Evolutionary conservation across 2,113 vertebrate genomes (phyloP), one percentile per base, ranked within the genome.

Genomic region (Pelecanoides urinatrix): DNA sequence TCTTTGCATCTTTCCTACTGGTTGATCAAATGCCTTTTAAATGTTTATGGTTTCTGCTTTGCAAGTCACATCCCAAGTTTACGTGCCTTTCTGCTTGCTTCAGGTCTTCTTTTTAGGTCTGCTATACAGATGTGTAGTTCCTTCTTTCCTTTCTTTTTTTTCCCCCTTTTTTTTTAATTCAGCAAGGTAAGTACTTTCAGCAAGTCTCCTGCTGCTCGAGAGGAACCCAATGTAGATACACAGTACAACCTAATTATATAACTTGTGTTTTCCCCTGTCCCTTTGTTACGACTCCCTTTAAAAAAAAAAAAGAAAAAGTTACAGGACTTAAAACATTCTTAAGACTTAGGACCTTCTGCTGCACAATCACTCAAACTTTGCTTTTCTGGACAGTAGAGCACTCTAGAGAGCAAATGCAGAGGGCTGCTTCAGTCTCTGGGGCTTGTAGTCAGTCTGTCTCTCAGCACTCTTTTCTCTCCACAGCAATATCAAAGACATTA

Each of bases 401-500:
- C 53, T 68, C 36, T 44, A 70, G 71, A 59, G 45, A 27, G 32
- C 53, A 34, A 25, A 9, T 5, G 61, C 26, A 58, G 56, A 44
- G 36, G 15, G 23, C 23, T 70, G 36, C 34, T 18, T 26, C 47
- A 4, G 25, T 38, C 38, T 19, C 38, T 30, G 49, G 79, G 63
- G 16, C 40, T 26, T 71, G 42, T 30, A 10, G 11, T 26, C 49
- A 73, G 36, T 6, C 26, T 36, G 9, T 15, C 61, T 36, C 84
- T 22, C 49, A 34, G 42, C 21, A 7, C 58, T 36, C 92, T 53
- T 67, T 67, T 97, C 90, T 92, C 88, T 96, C 95, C 65, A 66
- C 96, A 99, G 99, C 83, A 98, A 99, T 77, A 96, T 97, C 91
- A 99, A 99, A 97, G 99, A 99, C 58, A 95, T 98, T 42, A 99